Evolutionary conservation across 2,797 vertebrate species (phyloP).

Genomic region (Acipenser ruthenus): DNA sequence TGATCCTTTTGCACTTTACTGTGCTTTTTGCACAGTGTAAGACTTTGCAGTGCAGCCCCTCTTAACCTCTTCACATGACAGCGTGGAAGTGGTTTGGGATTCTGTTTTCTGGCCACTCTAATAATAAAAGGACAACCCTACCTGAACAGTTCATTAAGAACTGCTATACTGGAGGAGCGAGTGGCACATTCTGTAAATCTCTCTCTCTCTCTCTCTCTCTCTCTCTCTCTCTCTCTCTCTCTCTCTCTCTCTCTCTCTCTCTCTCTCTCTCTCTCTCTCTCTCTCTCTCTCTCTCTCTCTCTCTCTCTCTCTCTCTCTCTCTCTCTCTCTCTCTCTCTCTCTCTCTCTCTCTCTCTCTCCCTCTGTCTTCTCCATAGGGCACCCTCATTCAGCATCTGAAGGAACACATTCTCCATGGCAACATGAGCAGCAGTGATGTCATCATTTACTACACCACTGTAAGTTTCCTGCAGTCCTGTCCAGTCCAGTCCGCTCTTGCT

Average conservation of each 20-base stretch:
- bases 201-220: not conserved
- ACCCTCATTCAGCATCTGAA: slow-evolving; percentile 90
- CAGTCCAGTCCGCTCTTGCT: not conserved
- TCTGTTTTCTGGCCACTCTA: too few species aligned
- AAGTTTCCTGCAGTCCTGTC: slow-evolving; percentile 30
- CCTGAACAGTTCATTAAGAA: too few species aligned
- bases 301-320: not conserved
- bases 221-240: not conserved
- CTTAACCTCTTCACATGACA: too few species aligned
- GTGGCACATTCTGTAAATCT: not conserved
- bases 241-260: not conserved
- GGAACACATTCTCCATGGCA: slow-evolving; percentile 86
- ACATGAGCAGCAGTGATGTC: slow-evolving; percentile 75
- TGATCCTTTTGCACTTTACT: too few species aligned
- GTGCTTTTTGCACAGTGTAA: too few species aligned
- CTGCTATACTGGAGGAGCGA: not conserved
- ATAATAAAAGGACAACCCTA: too few species aligned
- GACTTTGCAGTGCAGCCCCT: too few species aligned
- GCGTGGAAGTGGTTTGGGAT: too few species aligned
- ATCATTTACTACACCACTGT: slow-evolving; percentile 94
- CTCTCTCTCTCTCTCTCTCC: not conserved
- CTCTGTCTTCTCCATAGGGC: slow-evolving; percentile 55
- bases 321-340: not conserved
- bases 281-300: not conserved
- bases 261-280: not conserved